These are phyloP conservation scores for Muricea muricata DNA, from an alignment of 92 coral and sea anemone species.

Conservation along the genomic window DNA sequence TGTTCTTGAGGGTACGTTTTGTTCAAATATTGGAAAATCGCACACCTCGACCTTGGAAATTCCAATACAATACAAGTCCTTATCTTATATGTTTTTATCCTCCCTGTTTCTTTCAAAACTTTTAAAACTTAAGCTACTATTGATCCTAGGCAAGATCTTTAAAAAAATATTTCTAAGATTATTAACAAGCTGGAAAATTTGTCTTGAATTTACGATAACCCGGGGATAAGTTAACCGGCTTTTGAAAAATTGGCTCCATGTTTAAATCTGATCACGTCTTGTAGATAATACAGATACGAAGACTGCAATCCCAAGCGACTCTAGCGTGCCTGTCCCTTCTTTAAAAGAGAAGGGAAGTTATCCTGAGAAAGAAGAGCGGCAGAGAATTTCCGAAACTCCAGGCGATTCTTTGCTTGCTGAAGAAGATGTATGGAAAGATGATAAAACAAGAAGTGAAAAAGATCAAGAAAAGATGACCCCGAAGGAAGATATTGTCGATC, in stretches of 20 bases:
- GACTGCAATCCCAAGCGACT: background rate
- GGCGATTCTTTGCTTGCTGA: background rate
- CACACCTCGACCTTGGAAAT: no score
- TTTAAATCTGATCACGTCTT: background rate
- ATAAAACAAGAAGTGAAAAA: background rate
- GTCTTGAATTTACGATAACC: no score
- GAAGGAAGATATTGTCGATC: conserved; percentile 22
- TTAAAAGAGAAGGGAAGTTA: background rate
- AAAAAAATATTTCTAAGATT: no score
- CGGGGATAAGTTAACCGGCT: no score
- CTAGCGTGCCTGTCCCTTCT: background rate
- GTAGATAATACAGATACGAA: background rate
- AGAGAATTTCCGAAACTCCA: background rate
- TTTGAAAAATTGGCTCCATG: background rate
- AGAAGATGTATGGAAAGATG: background rate
- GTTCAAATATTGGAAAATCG: conserved; percentile 8
- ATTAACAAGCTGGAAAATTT: no score
- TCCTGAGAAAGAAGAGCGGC: background rate
- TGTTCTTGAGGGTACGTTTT: background rate
- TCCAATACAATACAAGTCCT: no score
- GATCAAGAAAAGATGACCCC: background rate
- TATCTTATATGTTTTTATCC: background rate
- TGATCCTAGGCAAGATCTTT: no score
- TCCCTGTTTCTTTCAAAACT: no score
- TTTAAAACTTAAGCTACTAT: no score